Conservation (phyloP, 1,140 invertebrate species). For the Cotesia typhae region DNA sequence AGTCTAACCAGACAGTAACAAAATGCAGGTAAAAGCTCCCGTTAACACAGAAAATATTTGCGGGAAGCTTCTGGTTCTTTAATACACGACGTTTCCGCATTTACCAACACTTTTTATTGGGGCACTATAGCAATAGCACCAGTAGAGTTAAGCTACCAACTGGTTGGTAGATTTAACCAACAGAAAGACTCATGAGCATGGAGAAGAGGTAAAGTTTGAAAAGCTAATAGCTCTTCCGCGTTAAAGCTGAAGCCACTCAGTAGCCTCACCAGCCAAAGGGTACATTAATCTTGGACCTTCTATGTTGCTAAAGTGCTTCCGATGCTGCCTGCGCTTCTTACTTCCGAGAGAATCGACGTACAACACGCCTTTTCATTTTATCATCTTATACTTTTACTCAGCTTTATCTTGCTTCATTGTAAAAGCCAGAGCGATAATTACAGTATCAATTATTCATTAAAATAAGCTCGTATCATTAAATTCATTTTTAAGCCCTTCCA, state of each 20-base stretch:
- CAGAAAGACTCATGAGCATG: background rate
- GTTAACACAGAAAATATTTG: too few relatives aligned
- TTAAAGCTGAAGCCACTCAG: conserved; percentile 40
- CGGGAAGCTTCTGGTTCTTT: too few relatives aligned
- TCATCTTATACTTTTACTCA: background rate
- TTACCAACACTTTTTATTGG: too few relatives aligned
- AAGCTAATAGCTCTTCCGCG: conserved; percentile 45
- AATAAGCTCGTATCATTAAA: too few relatives aligned
- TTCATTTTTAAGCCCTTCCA: too few relatives aligned
- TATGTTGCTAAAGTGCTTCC: conserved; percentile 44
- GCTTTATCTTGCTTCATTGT: background rate
- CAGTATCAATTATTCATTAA: too few relatives aligned
- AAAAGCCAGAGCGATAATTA: background rate
- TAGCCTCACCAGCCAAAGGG: conserved; percentile 39
- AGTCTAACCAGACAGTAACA: too few relatives aligned
- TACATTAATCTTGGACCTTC: conserved; percentile 44
- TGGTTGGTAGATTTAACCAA: too few relatives aligned
- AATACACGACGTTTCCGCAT: too few relatives aligned
- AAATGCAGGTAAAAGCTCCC: too few relatives aligned
- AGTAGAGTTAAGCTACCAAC: conserved; percentile 4
- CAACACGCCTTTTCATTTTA: background rate
- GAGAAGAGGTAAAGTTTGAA: conserved; percentile 25
- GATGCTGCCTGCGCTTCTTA: conserved; percentile 15
- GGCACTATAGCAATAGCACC: too few relatives aligned
- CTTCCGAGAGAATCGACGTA: background rate